phyloP scores from a whole-genome alignment of 2,888 invertebrate genomes.

The Stomorhina lunata region DNA sequence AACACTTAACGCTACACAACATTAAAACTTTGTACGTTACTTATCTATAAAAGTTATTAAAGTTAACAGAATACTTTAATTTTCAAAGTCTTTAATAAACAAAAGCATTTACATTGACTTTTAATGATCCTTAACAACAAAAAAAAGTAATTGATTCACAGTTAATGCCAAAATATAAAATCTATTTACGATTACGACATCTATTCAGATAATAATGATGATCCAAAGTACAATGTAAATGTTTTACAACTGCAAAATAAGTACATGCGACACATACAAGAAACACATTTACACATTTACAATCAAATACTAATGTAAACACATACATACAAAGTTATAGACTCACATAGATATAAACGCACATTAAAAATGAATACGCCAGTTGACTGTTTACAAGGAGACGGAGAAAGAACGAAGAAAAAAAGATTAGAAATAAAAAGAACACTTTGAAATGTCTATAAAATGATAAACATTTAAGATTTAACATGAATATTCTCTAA shows the following conservation, averaged over 20 bases:
- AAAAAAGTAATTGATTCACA: constrained; percentile 52
- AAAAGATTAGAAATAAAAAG: constrained; percentile 19
- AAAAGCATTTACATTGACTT: constrained; percentile 37
- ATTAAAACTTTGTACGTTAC: neutral
- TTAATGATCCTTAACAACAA: constrained; percentile 54
- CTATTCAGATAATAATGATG: constrained; percentile 25
- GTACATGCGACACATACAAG: neutral
- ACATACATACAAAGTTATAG: neutral
- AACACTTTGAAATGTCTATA: constrained; percentile 49
- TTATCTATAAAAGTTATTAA: constrained; percentile 10
- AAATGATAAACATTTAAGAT: constrained; percentile 60
- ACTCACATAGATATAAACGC: neutral
- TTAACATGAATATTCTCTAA: constrained; percentile 42
- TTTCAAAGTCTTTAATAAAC: constrained; percentile 48
- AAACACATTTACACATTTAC: constrained; percentile 2
- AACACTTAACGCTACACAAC: too few species aligned
- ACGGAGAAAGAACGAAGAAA: neutral
- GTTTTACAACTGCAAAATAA: constrained; percentile 39
- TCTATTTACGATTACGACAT: constrained; percentile 61
- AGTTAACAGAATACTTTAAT: constrained; percentile 51
- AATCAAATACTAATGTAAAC: neutral
- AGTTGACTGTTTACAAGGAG: too few species aligned
- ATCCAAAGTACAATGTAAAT: constrained; percentile 34
- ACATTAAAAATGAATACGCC: neutral
- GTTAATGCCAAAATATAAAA: constrained; percentile 58